Conservation (phyloP, 2,797 vertebrate genomes). For the Phylloscopus collybita region DNA sequence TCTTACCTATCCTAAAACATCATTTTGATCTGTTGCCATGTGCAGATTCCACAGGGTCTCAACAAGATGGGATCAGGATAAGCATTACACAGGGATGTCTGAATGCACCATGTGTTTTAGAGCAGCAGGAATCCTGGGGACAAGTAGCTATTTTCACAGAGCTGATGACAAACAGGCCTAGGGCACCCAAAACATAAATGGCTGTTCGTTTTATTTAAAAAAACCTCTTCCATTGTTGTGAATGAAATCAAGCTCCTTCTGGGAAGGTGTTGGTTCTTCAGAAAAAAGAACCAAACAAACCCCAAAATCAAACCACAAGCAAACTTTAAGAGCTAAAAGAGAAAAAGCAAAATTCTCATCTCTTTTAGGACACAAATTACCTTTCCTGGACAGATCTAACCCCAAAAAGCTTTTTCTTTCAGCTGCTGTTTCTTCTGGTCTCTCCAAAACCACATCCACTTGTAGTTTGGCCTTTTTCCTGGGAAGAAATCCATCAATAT, state of each 20-base stretch:
- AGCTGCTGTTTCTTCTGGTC: not conserved
- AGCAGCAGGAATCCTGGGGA: not conserved
- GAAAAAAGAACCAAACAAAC: not conserved
- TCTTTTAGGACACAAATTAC: not conserved
- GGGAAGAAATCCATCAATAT: not conserved
- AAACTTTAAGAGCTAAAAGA: not conserved
- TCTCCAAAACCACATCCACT: not conserved
- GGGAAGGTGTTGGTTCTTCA: not conserved
- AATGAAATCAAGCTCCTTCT: not conserved
- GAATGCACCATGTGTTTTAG: not conserved
- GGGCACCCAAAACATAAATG: not conserved
- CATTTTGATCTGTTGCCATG: not conserved
- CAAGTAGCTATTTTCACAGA: not conserved
- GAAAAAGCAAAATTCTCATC: rapidly evolving
- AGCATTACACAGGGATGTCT: not conserved
- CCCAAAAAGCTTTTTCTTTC: not conserved
- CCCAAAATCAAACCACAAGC: not conserved
- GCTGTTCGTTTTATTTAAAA: not conserved
- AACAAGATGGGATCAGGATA: not conserved
- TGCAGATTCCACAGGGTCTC: not conserved
- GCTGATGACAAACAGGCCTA: not conserved
- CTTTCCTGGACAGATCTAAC: not conserved
- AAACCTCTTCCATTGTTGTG: not conserved
- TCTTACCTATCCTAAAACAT: not conserved
- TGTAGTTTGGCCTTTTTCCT: not conserved